Percentiles rank a stretch among this genome's conserved stretches.
These are phyloP conservation scores for Anguilla pacifica DNA, from an alignment of 2,797 vertebrate genomes.

Conservation along the genomic window DNA sequence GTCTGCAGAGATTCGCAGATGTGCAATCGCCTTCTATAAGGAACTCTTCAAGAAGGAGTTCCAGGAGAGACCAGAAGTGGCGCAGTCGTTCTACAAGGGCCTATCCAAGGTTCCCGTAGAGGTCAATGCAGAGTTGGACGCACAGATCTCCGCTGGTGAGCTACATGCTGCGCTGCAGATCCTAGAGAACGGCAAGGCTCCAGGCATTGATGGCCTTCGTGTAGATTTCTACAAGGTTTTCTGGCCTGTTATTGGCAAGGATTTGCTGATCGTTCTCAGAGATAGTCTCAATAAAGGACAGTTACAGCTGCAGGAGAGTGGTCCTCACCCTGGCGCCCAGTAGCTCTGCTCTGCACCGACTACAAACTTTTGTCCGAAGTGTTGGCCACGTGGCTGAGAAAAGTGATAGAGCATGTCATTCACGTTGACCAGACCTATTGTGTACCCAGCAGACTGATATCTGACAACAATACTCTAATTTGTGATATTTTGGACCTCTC, in stretches of 20 bases:
- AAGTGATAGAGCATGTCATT: conserved; percentile 17
- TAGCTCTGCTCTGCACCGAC: conserved; percentile 17
- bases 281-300: not conserved
- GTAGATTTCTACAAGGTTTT: not conserved
- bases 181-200: not conserved
- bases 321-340: not conserved
- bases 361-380: conserved; percentile 15
- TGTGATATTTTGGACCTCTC: not conserved
- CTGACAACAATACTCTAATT: conserved; percentile 16
- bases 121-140: not conserved
- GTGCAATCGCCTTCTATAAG: too few species aligned
- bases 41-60: too few species aligned
- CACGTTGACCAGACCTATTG: conserved; percentile 25
- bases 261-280: not conserved
- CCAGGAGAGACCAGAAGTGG: not conserved
- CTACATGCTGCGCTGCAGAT: not conserved
- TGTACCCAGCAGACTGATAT: conserved; percentile 19
- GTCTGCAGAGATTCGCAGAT: too few species aligned
- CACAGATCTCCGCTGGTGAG: not conserved
- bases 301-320: not conserved
- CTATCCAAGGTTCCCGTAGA: not conserved
- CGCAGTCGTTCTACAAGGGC: not conserved
- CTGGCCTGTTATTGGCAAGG: not conserved
- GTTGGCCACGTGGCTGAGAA: not conserved
- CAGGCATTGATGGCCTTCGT: conserved; percentile 17